These are phyloP conservation scores for Stegodyphus dumicola DNA, from an alignment of 1,140 invertebrate species.

Conservation along the genomic window DNA sequence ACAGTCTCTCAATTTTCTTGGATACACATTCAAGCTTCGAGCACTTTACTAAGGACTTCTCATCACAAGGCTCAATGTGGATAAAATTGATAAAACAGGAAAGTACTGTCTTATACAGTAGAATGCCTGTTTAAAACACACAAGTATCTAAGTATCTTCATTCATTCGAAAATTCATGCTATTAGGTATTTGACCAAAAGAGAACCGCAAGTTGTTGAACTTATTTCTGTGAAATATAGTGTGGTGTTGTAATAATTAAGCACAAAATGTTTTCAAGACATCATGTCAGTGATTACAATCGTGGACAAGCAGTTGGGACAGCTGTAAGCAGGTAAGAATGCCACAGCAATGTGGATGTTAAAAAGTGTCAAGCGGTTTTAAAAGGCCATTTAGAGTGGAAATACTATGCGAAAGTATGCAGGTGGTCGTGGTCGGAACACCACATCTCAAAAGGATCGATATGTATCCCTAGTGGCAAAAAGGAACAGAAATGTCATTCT, in stretches of 20 bases:
- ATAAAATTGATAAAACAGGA: too few relatives aligned
- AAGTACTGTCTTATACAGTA: too few relatives aligned
- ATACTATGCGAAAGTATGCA: not conserved
- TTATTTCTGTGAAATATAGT: constrained; percentile 3
- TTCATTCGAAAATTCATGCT: not conserved
- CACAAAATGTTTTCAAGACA: not conserved
- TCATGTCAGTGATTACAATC: constrained; percentile 4
- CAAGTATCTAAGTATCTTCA: not conserved
- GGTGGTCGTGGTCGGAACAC: not conserved
- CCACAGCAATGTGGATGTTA: not conserved
- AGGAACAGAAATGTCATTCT: not conserved
- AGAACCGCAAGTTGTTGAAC: not conserved
- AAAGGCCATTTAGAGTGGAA: not conserved
- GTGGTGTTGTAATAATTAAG: constrained; percentile 1
- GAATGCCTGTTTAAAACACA: too few relatives aligned
- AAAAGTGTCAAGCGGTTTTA: not conserved
- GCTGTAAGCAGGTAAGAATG: not conserved
- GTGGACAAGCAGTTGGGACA: not conserved
- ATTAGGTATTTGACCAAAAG: not conserved
- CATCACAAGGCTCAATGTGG: too few relatives aligned
- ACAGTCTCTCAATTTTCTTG: too few relatives aligned
- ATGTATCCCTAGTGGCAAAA: not conserved
- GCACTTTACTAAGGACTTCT: too few relatives aligned
- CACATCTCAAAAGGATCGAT: not conserved
- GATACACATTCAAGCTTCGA: too few relatives aligned